Evolutionary conservation across 2,888 invertebrate genomes (phyloP), one percentile per base, ranked within the genome.

Genomic region (Cephus sareptanus): DNA sequence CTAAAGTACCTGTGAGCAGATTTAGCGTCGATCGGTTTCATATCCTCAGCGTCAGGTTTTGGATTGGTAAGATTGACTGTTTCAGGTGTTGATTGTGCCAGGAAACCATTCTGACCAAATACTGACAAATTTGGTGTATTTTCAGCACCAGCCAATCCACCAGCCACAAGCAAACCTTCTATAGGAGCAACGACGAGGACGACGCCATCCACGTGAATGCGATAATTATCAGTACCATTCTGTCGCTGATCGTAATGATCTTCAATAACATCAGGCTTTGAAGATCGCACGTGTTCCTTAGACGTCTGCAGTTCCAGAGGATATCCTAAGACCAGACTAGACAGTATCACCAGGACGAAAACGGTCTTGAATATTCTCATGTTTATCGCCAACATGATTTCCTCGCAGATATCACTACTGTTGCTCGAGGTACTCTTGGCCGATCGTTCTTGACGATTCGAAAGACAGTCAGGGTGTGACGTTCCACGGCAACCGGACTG

Each of bases 161-260:
- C 93, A 0, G 94, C 94, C 34, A 94, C 92, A 23, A 95, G 89
- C 11, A 95, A 90, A 1, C 94, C 92, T 76, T 95, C 95, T 0
- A 94, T 93, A 0, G 95, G 95, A 0, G 95, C 94, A 71, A 95
- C 92, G 3, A 95, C 94, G 56, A 96, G 91, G 23, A 95, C 93
- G n/a, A 96, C 92, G 23, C 95, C 95, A 85, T 95, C 94, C 75
- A 96, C 93, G 87, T 94, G 94, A 13, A 96, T 91, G 31, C 95
- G 93, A 82, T 94, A 94, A 92, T 97, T 97, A 85, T 96, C 96
- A 0, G 94, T 92, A 1, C 96, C 96, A 88, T 96, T 96, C 89
- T 97, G 97, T 11, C 96, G 92, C 88, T 96, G 96, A 90, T 97
- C 96, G 89, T 94, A 95, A 82, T 83, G 83, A 81, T 89, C 87